Evolutionary conservation across 2,797 vertebrate species (phyloP).

Genomic region (Yasuhikotakia modesta): DNA sequence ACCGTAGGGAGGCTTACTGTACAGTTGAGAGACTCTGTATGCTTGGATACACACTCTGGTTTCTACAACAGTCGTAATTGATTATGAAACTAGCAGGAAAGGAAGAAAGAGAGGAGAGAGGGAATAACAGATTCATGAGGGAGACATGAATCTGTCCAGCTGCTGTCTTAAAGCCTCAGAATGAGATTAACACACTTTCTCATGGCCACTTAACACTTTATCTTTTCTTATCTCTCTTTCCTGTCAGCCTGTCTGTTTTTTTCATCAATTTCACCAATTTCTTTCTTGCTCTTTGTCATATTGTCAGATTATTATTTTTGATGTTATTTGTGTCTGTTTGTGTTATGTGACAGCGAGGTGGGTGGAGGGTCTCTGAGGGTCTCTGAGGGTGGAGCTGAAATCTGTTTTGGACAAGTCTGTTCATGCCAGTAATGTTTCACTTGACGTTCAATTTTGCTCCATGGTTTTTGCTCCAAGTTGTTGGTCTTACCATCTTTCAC

Average conservation of each 20-base stretch:
- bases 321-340: too few relatives aligned
- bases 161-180: not conserved
- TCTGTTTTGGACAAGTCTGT: not conserved
- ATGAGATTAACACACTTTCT: constrained; percentile 8
- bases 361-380: not conserved
- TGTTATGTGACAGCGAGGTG: not conserved
- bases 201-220: not conserved
- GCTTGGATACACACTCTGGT: constrained; percentile 45
- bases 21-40: constrained; percentile 38
- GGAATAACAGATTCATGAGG: not conserved
- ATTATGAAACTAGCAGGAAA: constrained; percentile 29
- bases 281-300: not conserved
- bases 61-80: constrained; percentile 31
- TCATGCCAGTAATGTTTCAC: not conserved
- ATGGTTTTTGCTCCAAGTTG: too few relatives aligned
- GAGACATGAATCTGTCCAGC: constrained; percentile 14
- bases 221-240: not conserved
- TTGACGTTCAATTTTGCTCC: not conserved
- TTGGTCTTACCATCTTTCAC: too few relatives aligned
- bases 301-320: too few relatives aligned
- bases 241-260: not conserved
- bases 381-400: not conserved
- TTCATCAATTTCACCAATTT: too few relatives aligned
- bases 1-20: constrained; percentile 33
- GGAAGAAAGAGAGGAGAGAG: not conserved